Conservation (phyloP, 2,797 vertebrate species). For the Thunnus albacares region DNA sequence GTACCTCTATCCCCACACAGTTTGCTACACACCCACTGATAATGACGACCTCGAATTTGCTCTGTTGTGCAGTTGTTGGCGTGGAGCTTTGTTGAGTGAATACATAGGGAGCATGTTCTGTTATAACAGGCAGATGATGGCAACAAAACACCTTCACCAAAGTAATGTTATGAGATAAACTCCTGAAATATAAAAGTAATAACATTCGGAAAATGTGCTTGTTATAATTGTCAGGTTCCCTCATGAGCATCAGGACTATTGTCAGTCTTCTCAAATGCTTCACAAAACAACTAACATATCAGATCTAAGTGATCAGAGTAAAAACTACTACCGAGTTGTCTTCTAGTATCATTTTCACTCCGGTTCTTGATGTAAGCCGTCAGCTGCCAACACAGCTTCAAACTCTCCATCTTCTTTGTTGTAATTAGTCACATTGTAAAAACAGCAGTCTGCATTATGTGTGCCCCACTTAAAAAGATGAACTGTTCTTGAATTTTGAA, state of each 20-base stretch:
- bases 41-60: not conserved
- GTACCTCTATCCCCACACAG: not conserved
- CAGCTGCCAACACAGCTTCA: constrained; percentile 1
- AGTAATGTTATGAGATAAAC: not conserved
- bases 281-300: constrained; percentile 17
- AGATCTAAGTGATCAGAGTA: constrained; percentile 2
- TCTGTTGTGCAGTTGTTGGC: not conserved
- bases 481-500: constrained; percentile 36
- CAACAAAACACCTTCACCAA: not conserved
- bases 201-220: constrained; percentile 1
- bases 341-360: constrained; percentile 3
- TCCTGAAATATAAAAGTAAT: constrained; percentile 8
- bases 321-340: not conserved
- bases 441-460: constrained; percentile 25
- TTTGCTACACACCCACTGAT: not conserved
- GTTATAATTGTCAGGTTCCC: constrained; percentile 27
- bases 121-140: not conserved
- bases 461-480: constrained; percentile 35
- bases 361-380: constrained; percentile 2
- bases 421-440: constrained; percentile 34
- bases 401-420: constrained; percentile 30
- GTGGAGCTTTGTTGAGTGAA: not conserved
- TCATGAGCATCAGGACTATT: not conserved
- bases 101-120: not conserved
- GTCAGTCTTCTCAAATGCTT: not conserved